A percentile compares a stretch with the other conserved stretches of the same genome.
phyloP scores from a whole-genome alignment of 2,888 invertebrate species.

The Eubasilissa splendida region DNA sequence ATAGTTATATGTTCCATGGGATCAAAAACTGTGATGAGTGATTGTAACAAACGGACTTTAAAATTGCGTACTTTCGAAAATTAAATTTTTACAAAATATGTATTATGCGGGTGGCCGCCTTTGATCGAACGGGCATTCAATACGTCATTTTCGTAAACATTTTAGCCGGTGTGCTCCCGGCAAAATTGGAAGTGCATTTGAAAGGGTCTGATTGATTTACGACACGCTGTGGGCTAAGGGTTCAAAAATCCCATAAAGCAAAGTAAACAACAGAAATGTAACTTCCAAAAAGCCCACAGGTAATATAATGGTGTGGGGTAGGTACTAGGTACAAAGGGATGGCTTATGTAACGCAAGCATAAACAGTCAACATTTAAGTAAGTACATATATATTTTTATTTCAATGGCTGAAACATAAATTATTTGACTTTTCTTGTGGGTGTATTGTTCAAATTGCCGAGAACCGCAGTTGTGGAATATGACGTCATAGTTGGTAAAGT shows the following conservation, averaged over 20 bases:
- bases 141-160: not conserved
- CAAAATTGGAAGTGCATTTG: not conserved
- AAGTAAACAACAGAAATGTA: slow-evolving; percentile 1
- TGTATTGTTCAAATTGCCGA: no score
- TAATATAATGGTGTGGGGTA: not conserved
- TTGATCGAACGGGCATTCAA: not conserved
- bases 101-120: no score
- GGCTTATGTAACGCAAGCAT: no score
- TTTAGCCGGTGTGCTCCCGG: not conserved
- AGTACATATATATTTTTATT: not conserved
- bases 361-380: not conserved
- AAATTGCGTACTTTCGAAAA: no score
- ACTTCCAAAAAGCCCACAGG: not conserved
- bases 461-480: no score
- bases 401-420: slow-evolving; percentile 5
- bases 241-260: slow-evolving; percentile 20
- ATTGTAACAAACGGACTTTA: no score
- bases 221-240: not conserved
- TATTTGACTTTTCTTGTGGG: not conserved
- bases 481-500: no score
- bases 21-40: no score
- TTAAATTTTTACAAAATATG: no score
- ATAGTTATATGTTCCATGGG: no score
- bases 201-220: slow-evolving; percentile 16
- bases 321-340: not conserved